Base-by-base conservation (phyloP, 2,797 vertebrate genomes). In the Scarus forsteni region DNA sequence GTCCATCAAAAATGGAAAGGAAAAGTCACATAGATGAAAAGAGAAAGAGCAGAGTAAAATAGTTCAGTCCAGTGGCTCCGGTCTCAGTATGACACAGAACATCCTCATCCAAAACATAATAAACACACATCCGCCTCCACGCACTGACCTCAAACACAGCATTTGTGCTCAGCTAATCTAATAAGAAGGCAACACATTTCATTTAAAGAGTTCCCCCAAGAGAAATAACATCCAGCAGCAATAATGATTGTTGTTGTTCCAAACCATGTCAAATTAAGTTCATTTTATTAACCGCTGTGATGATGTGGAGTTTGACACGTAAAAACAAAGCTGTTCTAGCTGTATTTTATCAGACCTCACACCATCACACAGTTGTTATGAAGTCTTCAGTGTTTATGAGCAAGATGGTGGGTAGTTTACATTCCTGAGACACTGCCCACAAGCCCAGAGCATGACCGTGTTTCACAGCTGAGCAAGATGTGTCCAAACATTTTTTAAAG, bases 351-450 rank as follows among this genome's bases (percentile, higher is more conserved):
- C 52, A 56, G 46, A 16, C 19, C 3, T 58, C 42, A 38, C 35
- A 48, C 38, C 46, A 35, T 71, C n/a, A 53, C 45, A 44, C 65
- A 54, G 56, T 65, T 68, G 67, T 75, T 72, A 73, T 58, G 56
- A 66, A 40, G 45, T 61, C 46, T 3, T 62, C 10, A 38, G 40
- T 88, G 85, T 90, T 85, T 76, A 71, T 73, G 58, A 72, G 71
- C 16, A 54, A 19, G 66, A 42, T 43, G 53, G 61, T 4, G 46
- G 62, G 44, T 34, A 11, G 73, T 88, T 89, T 89, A 87, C 81
- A 89, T 90, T 79, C 81, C 75, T 50, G 61, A 58, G 78, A 68
- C 42, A 34, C 70, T 68, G 72, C 75, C 69, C 68, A 48, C 59
- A 79, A 73, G 7, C 77, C 60, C 66, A 78, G 58, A 68, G 56